Evolutionary conservation across 2,888 invertebrate species (phyloP), one percentile per base, ranked within the genome.

Genomic region (Sturmia bella): DNA sequence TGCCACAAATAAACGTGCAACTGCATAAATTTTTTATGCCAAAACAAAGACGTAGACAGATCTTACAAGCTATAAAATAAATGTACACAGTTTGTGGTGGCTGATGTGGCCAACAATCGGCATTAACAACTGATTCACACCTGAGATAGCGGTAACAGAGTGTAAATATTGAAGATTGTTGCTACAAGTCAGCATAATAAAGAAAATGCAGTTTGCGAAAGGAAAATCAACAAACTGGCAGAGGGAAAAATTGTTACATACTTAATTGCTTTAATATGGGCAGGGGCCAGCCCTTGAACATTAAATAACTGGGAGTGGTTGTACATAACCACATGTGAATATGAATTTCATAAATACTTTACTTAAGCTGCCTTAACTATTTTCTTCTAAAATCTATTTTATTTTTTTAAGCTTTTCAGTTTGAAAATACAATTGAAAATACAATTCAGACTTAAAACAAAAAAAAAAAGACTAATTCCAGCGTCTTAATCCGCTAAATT

Each of bases 71-170:
- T 45, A 21, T 27, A 43, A 43, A 52, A 1, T 54, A 54, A 68
- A 61, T 41, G 17, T 27, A 32, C 9, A 24, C 52, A 54, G 68
- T 69, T 50, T 32, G 11, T 4, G 11, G 15, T 4, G 11, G 15
- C 21, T 63, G 66, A 39, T 69, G 50, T 70, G 56, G 63, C 41
- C 70, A 21, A 77, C n/a, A 54, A 63, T 56, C 24, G 41, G 69
- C 45, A 61, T 32, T 50, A 66, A 69, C 64, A 57, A 75, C 59
- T 70, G 75, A 80, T 80, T 80, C 75, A 70, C 80, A 80, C 80
- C 80, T 75, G 17, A 57, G 75, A 63, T 75, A 75, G 57, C 74
- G 64, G 64, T 45, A 59, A 27, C 12, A 59, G 11, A n/a, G 48
- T 61, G 48, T 54, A 70, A 61, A 77, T 69, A 64, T 70, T 72